These are phyloP conservation scores for Tenthredo scrophulariae DNA, from an alignment of 2,888 invertebrate genomes.

Conservation along the genomic window DNA sequence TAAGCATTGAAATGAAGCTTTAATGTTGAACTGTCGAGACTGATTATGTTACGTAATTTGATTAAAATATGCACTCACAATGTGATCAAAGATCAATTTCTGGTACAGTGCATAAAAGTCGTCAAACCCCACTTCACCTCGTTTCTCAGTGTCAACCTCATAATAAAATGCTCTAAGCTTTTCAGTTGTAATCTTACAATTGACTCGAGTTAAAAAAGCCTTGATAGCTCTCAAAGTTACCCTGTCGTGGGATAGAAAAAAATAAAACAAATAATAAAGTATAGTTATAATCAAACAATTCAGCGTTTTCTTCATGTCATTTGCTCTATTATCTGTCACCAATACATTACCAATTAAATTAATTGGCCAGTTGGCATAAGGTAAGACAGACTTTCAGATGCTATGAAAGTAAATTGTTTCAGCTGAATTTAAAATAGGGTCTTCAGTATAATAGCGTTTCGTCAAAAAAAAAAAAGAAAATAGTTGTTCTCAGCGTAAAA, in stretches of 20 bases:
- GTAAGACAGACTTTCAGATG: too few species aligned
- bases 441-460: too few species aligned
- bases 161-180: constrained; percentile 91
- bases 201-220: constrained; percentile 92
- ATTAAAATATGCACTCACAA: constrained; percentile 80
- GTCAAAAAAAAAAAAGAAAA: too few species aligned
- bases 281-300: constrained; percentile 29
- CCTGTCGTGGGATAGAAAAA: constrained; percentile 77
- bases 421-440: too few species aligned
- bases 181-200: constrained; percentile 93
- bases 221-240: constrained; percentile 95
- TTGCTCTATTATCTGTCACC: neutral
- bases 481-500: too few species aligned
- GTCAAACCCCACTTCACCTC: constrained; percentile 93
- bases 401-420: too few species aligned
- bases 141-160: constrained; percentile 88
- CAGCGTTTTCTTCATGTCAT: neutral
- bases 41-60: neutral
- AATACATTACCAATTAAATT: neutral
- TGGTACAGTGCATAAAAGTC: constrained; percentile 93
- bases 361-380: too few species aligned
- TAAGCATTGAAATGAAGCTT: constrained; percentile 54
- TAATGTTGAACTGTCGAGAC: neutral
- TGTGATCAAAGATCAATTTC: constrained; percentile 89
- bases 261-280: neutral